Percentiles rank a stretch among this genome's conserved stretches.
phyloP scores from a whole-genome alignment of 2,113 vertebrate species.

The rabbit (Oryctolagus cuniculus) region DNA sequence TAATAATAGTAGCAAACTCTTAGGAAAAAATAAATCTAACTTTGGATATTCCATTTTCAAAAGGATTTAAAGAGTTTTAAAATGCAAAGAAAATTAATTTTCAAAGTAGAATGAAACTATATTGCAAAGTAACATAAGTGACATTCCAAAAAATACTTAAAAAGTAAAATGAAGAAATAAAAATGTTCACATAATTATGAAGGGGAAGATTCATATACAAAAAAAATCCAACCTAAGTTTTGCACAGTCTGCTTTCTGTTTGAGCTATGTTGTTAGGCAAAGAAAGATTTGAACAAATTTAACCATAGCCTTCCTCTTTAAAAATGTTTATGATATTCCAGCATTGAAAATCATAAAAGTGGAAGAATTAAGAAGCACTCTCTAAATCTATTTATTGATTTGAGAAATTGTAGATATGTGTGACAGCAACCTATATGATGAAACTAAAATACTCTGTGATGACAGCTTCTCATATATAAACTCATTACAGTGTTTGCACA shows the following conservation, averaged over 20 bases:
- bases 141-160: background rate
- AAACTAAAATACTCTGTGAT: conserved; percentile 50
- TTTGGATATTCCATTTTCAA: conserved; percentile 36
- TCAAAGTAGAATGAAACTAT: background rate
- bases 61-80: conserved; percentile 7
- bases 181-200: background rate
- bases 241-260: conserved; percentile 21
- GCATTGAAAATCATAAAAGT: conserved; percentile 19
- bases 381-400: background rate
- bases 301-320: background rate
- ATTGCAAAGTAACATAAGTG: background rate
- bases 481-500: conserved; percentile 41
- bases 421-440: conserved; percentile 4
- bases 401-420: background rate
- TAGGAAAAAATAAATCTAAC: background rate
- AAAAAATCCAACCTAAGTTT: background rate
- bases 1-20: conserved; percentile 44
- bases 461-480: background rate
- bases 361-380: background rate
- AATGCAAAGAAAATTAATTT: background rate
- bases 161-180: conserved; percentile 53
- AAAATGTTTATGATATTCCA: background rate
- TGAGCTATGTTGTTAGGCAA: background rate
- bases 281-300: conserved; percentile 24
- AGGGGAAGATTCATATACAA: background rate